Percentiles rank a stretch among this genome's conserved stretches.
Evolutionary conservation across 2,797 vertebrate genomes (phyloP).

Genomic region (Apogon hyalosoma): DNA sequence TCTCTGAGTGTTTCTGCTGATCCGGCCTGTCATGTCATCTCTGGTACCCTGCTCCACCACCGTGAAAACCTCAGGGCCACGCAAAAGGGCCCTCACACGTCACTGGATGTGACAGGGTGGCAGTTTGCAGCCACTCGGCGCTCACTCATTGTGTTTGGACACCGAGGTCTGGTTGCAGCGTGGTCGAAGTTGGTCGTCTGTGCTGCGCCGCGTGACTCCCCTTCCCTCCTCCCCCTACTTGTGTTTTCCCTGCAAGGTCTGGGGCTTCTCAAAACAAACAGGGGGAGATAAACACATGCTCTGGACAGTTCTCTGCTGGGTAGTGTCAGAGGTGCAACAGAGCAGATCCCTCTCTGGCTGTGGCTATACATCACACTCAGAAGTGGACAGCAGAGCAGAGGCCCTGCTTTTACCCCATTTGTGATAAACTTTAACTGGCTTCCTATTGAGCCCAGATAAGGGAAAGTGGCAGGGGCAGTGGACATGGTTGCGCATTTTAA

Average conservation of each 20-base stretch:
- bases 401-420: slow-evolving; percentile 66
- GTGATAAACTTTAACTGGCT: slow-evolving; percentile 66
- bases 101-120: slow-evolving; percentile 56
- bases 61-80: slow-evolving; percentile 54
- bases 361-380: slow-evolving; percentile 78
- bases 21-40: slow-evolving; percentile 38
- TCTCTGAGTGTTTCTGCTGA: slow-evolving; percentile 39
- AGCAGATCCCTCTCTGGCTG: slow-evolving; percentile 77
- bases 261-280: slow-evolving; percentile 85
- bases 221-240: slow-evolving; percentile 69
- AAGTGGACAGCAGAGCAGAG: slow-evolving; percentile 65
- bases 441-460: slow-evolving; percentile 64
- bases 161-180: slow-evolving; percentile 55
- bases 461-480: slow-evolving; percentile 50
- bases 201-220: slow-evolving; percentile 58
- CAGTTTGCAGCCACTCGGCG: slow-evolving; percentile 54
- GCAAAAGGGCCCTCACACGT: slow-evolving; percentile 35
- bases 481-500: slow-evolving; percentile 5
- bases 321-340: slow-evolving; percentile 80
- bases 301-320: slow-evolving; percentile 80
- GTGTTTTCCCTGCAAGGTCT: slow-evolving; percentile 83
- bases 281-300: slow-evolving; percentile 82
- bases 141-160: slow-evolving; percentile 64
- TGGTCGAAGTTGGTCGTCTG: slow-evolving; percentile 56
- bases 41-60: slow-evolving; percentile 35